Percentiles rank a stretch among this genome's conserved stretches.
Conservation (phyloP, 2,888 invertebrate species). For the Amphipoea lucens region DNA sequence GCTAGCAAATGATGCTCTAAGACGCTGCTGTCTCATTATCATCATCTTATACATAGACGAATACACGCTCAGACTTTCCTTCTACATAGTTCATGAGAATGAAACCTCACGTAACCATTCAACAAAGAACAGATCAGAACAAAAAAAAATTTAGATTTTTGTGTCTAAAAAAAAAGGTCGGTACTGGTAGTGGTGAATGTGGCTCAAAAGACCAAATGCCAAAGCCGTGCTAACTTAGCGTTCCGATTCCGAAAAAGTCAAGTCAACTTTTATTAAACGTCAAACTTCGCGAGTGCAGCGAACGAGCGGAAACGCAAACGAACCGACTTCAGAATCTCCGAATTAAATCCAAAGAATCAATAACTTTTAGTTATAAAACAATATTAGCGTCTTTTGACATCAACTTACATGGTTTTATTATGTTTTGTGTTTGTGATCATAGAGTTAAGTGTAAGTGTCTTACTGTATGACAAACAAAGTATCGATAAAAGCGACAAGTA, state of each 20-base stretch:
- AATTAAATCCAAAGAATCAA: conserved; percentile 56
- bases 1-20: background rate
- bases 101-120: no score
- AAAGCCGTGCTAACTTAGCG: conserved; percentile 14
- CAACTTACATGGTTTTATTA: conserved; percentile 33
- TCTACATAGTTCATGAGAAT: background rate
- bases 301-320: conserved; percentile 50
- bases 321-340: conserved; percentile 39
- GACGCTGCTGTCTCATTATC: background rate
- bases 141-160: background rate
- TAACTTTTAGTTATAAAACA: conserved; percentile 35
- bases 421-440: conserved; percentile 26
- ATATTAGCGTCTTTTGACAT: conserved; percentile 26
- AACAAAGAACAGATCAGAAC: background rate
- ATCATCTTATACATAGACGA: background rate
- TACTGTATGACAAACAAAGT: conserved; percentile 54
- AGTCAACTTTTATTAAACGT: conserved; percentile 33
- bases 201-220: conserved; percentile 33
- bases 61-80: background rate
- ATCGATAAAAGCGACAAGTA: conserved; percentile 48
- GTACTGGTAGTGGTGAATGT: background rate
- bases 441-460: conserved; percentile 47
- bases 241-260: conserved; percentile 36
- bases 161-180: background rate
- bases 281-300: conserved; percentile 41